These are phyloP conservation scores for Penaeus chinensis DNA, from an alignment of 1,140 invertebrate genomes.

Conservation along the genomic window DNA sequence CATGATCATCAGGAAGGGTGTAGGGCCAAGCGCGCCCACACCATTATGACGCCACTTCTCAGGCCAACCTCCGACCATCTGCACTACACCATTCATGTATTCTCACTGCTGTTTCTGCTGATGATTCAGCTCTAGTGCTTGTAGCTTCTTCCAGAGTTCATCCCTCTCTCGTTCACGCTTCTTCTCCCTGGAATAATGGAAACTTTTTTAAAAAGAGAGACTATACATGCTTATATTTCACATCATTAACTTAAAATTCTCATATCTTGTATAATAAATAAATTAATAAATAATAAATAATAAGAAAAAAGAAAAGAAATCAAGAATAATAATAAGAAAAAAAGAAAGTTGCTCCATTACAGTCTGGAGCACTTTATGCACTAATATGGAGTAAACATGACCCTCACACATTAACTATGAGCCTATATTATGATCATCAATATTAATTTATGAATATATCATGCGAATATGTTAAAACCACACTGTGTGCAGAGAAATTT, in stretches of 20 bases:
- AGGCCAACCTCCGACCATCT: slow-evolving; percentile 28
- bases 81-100: slow-evolving; percentile 35
- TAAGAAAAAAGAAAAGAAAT: no score
- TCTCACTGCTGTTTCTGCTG: slow-evolving; percentile 34
- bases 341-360: no score
- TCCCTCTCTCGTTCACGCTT: slow-evolving; percentile 94
- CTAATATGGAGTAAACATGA: no score
- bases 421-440: no score
- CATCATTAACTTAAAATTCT: not conserved
- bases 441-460: no score
- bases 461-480: no score
- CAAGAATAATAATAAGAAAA: no score
- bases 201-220: slow-evolving; percentile 12
- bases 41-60: slow-evolving; percentile 38
- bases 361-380: no score
- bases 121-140: slow-evolving; percentile 63
- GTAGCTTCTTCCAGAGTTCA: slow-evolving; percentile 92
- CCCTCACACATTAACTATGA: no score
- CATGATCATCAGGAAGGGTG: slow-evolving; percentile 35
- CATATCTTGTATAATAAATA: no score
- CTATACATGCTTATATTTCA: not conserved
- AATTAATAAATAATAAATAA: no score
- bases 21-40: slow-evolving; percentile 3
- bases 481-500: no score
- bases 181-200: slow-evolving; percentile 81